phyloP scores from a whole-genome alignment of 2,113 vertebrate species.

The Perccottus glenii region DNA sequence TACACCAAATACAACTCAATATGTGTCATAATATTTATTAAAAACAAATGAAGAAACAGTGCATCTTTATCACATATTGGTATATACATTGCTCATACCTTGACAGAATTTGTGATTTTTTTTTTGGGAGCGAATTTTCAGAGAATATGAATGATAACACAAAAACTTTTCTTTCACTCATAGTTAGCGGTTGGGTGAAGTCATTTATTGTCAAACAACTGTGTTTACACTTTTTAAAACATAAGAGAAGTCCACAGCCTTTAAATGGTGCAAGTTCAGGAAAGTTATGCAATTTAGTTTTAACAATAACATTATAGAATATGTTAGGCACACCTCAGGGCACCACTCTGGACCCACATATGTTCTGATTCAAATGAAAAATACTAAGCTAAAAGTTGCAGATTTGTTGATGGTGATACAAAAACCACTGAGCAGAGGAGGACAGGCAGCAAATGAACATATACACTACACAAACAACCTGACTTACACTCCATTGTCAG shows the following conservation, averaged over 20 bases:
- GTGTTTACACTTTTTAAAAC: too few relatives aligned
- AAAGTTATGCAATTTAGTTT: background rate
- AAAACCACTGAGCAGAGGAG: conserved; percentile 22
- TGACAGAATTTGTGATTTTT: background rate
- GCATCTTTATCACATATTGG: too few relatives aligned
- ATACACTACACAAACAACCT: conserved; percentile 28
- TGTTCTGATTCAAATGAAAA: background rate
- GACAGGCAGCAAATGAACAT: background rate
- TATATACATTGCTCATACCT: too few relatives aligned
- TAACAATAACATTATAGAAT: background rate
- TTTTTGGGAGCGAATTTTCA: background rate
- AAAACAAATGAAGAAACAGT: too few relatives aligned
- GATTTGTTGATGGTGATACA: conserved; percentile 3
- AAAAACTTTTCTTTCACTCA: too few relatives aligned
- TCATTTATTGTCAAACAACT: too few relatives aligned
- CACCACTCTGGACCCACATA: background rate
- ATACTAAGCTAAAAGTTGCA: background rate
- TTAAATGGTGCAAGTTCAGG: too few relatives aligned
- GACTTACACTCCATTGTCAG: conserved; percentile 29
- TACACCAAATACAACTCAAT: too few relatives aligned
- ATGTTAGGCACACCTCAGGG: background rate
- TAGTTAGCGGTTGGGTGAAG: too few relatives aligned
- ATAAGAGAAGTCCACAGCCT: too few relatives aligned
- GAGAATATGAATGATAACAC: too few relatives aligned
- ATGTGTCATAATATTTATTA: too few relatives aligned